Evolutionary conservation across 2,888 invertebrate genomes (phyloP), one percentile per base, ranked within the genome.

Genomic region (Ennomos erosarius): DNA sequence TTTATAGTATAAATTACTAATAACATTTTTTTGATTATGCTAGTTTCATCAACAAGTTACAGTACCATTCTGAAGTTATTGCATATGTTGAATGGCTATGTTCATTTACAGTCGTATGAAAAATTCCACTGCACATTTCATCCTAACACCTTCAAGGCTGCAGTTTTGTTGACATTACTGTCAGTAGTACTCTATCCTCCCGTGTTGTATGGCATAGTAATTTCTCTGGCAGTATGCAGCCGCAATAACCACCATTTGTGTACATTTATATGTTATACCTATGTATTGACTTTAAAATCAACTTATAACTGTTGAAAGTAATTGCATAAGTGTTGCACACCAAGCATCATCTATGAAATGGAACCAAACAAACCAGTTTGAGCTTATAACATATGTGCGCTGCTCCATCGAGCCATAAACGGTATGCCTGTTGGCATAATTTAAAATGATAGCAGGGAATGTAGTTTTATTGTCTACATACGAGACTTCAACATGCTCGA

Each of bases 341-440:
- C 76, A 79, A 86, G 86, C 88, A 84, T 85, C 81, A 82, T 79
- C 82, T 85, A 86, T 86, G 85, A 86, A 88, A 88, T 89, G 87
- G 87, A 83, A 86, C 85, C 80, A 85, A 84, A 81, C 81, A 81
- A 90, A 89, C 88, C 87, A 88, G 88, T 90, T 88, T 76, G 64
- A 72, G 73, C 74, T 79, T 82, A 84, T 85, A 85, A 81, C 74
- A 81, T 79, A 81, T 78, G 78, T 79, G 75, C 79, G 77, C 76
- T 77, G 76, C 76, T 80, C 76, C 76, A 84, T 76, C 81, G 80
- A 82, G 79, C 80, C 80, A 83, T 82, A 83, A 86, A 83, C 82
- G 79, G 81, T 81, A 75, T 77, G 79, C 77, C 83, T 84, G 85
- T 87, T 83, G 79, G 82, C 78, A 85, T 88, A 84, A 88, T 85